Percentiles rank a stretch among this genome's conserved stretches.
phyloP scores from a whole-genome alignment of 2,113 vertebrate species.

The Apodemus speciosus region DNA sequence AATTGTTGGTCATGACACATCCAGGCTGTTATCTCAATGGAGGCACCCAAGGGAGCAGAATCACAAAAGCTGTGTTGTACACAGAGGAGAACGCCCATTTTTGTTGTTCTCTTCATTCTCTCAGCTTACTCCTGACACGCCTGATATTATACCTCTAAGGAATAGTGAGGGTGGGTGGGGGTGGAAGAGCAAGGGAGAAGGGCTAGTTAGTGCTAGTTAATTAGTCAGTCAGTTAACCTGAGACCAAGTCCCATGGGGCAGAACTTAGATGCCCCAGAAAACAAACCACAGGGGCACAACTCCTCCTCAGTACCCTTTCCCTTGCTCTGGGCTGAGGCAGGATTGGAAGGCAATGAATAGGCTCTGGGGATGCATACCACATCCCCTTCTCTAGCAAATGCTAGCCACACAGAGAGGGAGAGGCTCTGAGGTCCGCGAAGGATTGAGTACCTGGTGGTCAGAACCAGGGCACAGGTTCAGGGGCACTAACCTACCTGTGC shows the following conservation, averaged over 20 bases:
- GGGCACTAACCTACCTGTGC: background rate
- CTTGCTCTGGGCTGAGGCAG: background rate
- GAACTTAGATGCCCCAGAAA: background rate
- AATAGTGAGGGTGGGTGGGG: accelerated
- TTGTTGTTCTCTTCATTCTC: background rate
- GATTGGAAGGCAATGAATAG: background rate
- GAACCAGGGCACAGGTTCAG: background rate
- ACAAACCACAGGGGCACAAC: background rate
- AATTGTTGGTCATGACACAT: background rate
- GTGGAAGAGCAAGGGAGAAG: background rate
- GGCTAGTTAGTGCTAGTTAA: background rate
- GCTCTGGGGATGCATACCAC: background rate
- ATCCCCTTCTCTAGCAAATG: background rate
- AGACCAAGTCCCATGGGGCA: background rate
- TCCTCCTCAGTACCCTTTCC: background rate
- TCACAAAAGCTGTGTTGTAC: background rate
- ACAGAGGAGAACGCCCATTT: background rate
- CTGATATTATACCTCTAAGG: background rate
- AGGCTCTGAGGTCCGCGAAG: background rate
- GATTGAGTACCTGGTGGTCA: background rate
- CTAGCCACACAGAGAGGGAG: background rate
- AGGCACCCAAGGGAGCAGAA: background rate
- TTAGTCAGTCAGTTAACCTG: background rate
- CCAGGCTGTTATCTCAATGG: background rate
- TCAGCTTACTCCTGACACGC: background rate